Base-by-base conservation (phyloP, 2,113 vertebrate species). In the Lepus timidus region DNA sequence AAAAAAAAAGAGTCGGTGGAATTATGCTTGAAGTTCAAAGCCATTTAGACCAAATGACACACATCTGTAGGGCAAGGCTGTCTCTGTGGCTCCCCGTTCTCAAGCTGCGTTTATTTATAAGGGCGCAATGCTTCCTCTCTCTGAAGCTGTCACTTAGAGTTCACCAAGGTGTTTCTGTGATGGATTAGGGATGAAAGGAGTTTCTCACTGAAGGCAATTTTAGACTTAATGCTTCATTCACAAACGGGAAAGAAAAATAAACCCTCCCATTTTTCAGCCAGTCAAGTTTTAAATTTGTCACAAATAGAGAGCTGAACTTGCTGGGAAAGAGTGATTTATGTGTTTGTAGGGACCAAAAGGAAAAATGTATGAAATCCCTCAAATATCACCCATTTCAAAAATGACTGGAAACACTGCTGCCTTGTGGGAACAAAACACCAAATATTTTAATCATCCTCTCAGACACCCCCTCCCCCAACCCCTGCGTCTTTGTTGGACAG, bases 181-280 rank as follows among this genome's bases (percentile, higher is more conserved):
- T 4, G 74, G 93, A 95, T 95, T 93, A 80, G 3, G 33, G 14
- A 82, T 49, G 61, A 84, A 90, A 90, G n/a, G 85, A 73, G 94
- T 96, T 93, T 90, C 64, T 96, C 92, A 88, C 85, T 25, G 44
- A 91, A 71, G 85, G 65, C 78, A 61, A 82, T 92, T 92, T 86
- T 39, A 75, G 84, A 86, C 85, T 94, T 90, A 83, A 84, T 65
- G 62, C 92, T 75, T 82, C 52, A 19, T 88, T 95, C 95, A 71
- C 74, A 78, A 90, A 76, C 82, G 55, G 36, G 36, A 82, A 92
- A 67, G 85, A 58, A 88, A 94, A 96, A 74, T 79, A 88, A 95
- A 80, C 82, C 74, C 33, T 91, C 85, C 64, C 6, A 64, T 84
- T 88, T 91, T 92, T 86, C 85, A 83, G 49, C 1, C 74, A 70